Base-by-base conservation (phyloP, 2,888 invertebrate genomes). In the Metellina segmentata region DNA sequence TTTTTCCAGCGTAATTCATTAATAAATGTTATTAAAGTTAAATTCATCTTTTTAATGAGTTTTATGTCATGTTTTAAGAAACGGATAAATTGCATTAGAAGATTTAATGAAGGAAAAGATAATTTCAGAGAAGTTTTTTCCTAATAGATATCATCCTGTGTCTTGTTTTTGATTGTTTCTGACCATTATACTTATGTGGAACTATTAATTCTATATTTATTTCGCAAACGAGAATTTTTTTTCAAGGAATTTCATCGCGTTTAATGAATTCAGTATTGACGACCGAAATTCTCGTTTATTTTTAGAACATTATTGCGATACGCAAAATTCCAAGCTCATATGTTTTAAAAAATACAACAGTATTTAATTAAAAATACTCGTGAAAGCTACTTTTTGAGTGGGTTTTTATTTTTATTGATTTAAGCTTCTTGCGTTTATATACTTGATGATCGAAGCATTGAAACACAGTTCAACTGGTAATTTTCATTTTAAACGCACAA, bases 11-110 rank as follows among this genome's bases (percentile, higher is more conserved):
- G 53, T 61, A 61, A 79, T 79, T 79, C 61, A 79, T 79, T 79
- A 79, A 79, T 16, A 79, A 53, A 79, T 79, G 79, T 34, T 61
- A 79, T 79, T 79, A 79, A 79, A 79, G 13, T 79, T 79, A 61
- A 79, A 79, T 79, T 79, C 53, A 61, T 61, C 61, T 61, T 79
- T 61, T 61, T 61, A 61, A 79, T 79, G 79, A 53, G 61, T 79
- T 79, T 79, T 79, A 34, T 79, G 61, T 61, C 61, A 61, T 61
- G 61, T 61, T 61, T 20, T 61, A 16, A 69, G 6, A 8, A 16
- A 69, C 34, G 20, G 61, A 34, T 61, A 61, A 69, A 79, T 34
- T 79, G 61, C 34, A 34, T 61, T 34, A 61, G 20, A 20, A 61
- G 34, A 79, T 61, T 6, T 79, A 79, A 79, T 69, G 53, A 61